Base-by-base conservation (phyloP, 2,797 vertebrate species). In the Mormyrus proboscirostris region DNA sequence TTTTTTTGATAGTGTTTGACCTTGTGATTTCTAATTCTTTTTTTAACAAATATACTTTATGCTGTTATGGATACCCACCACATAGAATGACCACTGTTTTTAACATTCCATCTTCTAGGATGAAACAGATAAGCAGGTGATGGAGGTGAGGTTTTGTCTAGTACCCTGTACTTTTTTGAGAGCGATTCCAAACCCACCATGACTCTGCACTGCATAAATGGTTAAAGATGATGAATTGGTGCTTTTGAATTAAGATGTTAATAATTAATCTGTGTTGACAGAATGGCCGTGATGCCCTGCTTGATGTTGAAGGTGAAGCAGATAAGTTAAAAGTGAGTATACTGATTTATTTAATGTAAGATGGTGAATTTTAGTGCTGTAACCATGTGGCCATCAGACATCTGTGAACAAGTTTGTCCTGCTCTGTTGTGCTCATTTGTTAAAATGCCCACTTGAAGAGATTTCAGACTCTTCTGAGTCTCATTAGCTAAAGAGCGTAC, bases 251-350 rank as follows among this genome's bases (percentile, higher is more conserved):
- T 85, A 47, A 85, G 22, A 16, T 41, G 12, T 86, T 57, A 10
- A 49, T 50, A 25, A 86, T 57, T 53, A 9, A 86, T 87, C n/a
- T 53, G 51, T 91, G 87, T 55, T 95, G 94, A 86, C 93, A 99
- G 98, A 98, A 98, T 93, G 97, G 96, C 88, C 94, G 89, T 0
- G 93, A 96, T 90, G 79, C 94, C 82, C 88, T 95, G 89, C 92
- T 95, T 89, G 93, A 88, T 92, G 88, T 94, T 90, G 94, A 95
- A 38, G 94, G 95, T 55, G 94, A 94, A 91, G 92, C 55, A 73
- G 96, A 95, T 91, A 93, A 95, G 91, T 88, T 93, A 14, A 97
- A 97, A 93, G 96, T 96, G 93, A 92, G 95, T 90, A 1, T 53
- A 51, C n/a, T n/a, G 41, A 84, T 57, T 38, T 69, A 10, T 69